Evolutionary conservation across 2,797 vertebrate species (phyloP).

Genomic region (Adrianichthys oophorus): DNA sequence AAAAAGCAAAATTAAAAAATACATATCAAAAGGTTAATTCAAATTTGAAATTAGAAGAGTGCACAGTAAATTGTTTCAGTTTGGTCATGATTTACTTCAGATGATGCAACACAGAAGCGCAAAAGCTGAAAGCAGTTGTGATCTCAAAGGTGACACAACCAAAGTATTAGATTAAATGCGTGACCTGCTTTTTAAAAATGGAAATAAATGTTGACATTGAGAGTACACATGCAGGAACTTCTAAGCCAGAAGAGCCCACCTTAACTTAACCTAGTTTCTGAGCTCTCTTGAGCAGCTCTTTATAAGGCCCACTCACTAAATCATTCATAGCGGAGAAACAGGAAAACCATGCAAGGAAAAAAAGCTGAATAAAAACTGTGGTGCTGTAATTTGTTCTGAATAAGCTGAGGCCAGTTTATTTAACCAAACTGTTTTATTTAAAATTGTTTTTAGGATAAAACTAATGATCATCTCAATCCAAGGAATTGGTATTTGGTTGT

Average conservation of each 20-base stretch:
- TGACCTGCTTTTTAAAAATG: slow-evolving; percentile 29
- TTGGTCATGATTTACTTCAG: background rate
- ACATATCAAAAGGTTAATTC: too few species aligned
- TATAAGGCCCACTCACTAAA: slow-evolving; percentile 69
- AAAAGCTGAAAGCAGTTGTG: slow-evolving; percentile 1
- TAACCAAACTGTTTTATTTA: too few species aligned
- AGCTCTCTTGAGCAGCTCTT: slow-evolving; percentile 50
- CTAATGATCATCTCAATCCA: too few species aligned
- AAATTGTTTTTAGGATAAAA: too few species aligned
- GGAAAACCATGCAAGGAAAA: slow-evolving; percentile 45
- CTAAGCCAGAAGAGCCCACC: slow-evolving; percentile 46
- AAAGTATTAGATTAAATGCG: slow-evolving; percentile 24
- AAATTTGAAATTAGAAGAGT: too few species aligned
- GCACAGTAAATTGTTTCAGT: too few species aligned
- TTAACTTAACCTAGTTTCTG: slow-evolving; percentile 71
- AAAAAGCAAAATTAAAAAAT: too few species aligned
- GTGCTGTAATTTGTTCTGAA: slow-evolving; percentile 3
- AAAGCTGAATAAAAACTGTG: slow-evolving; percentile 22
- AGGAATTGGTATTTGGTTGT: too few species aligned
- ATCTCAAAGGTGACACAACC: slow-evolving; percentile 3
- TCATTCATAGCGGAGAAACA: slow-evolving; percentile 69
- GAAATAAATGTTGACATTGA: slow-evolving; percentile 33
- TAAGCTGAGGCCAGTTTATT: too few species aligned
- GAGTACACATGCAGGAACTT: slow-evolving; percentile 26
- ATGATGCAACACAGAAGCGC: background rate